Base-by-base conservation (phyloP, 2,113 vertebrate genomes). In the Apodemus sylvaticus region DNA sequence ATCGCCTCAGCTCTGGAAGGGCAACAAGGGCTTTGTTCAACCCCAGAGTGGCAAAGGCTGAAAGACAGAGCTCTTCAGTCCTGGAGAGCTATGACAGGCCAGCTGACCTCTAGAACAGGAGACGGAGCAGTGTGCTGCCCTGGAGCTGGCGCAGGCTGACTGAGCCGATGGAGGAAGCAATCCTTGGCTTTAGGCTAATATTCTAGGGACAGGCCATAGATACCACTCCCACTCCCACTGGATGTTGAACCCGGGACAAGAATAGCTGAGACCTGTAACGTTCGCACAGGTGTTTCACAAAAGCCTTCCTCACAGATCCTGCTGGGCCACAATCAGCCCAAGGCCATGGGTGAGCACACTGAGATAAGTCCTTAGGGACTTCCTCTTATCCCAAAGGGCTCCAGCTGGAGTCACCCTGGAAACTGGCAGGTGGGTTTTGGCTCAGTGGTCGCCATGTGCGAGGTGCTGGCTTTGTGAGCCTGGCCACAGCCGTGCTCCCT, bases 51-150 rank as follows among this genome's bases (percentile, higher is more conserved):
- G 12, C 78, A 36, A 77, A 34, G 58, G 66, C 77, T 22, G 0
- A 5, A 26, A 34, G 13, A 24, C 20, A 19, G 0, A 0, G 12
- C 82, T 51, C 26, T 62, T 60, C 3, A 51, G 16, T n/a, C 60
- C 86, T 7, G 0, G 0, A 45, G 1, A 29, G 55, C 22, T 7
- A 70, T 17, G 9, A 68, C 36, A 64, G 45, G 51, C 29, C 85
- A 39, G 14, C 0, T 26, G 53, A 60, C 16, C 1, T n/a, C 1
- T 3, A 36, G 48, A 60, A 2, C 4, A 10, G 79, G n/a, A 29
- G 64, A 34, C 62, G 5, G 64, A 36, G 5, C 26, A 6, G 55
- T 60, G 6, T 2, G 51, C 70, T 16, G 10, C 76, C 68, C 8
- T 2, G 22, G 76, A 81, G 70, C 26, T 51, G 5, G 26, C 0